Conservation (phyloP, 2,113 vertebrate species). For the Ochotona princeps region DNA sequence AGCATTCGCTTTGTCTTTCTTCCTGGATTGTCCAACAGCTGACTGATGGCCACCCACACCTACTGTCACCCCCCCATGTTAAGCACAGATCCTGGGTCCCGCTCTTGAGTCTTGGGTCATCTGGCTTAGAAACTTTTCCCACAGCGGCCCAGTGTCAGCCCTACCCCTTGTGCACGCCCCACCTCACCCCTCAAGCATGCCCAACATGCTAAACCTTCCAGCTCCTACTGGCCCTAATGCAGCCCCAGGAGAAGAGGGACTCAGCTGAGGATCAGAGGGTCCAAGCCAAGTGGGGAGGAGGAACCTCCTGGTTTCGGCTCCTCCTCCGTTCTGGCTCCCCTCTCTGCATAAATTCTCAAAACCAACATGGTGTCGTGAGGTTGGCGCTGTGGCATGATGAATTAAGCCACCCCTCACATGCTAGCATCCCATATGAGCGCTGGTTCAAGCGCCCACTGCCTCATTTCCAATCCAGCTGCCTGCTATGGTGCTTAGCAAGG, state of each 20-base stretch:
- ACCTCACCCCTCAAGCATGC: too few species aligned
- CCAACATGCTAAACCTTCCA: background rate
- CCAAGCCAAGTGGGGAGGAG: background rate
- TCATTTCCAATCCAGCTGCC: too few species aligned
- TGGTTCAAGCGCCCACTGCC: too few species aligned
- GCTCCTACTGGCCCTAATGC: rapidly evolving
- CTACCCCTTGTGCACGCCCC: background rate
- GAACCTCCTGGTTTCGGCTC: rapidly evolving
- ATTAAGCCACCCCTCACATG: too few species aligned
- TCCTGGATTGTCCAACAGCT: background rate
- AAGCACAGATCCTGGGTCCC: background rate
- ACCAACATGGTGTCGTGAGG: background rate
- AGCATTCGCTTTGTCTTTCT: background rate
- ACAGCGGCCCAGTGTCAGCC: background rate
- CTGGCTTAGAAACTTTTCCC: background rate
- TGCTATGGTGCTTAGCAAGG: too few species aligned
- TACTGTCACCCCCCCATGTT: background rate
- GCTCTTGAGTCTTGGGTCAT: background rate
- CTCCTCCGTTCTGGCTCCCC: background rate
- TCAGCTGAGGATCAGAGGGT: rapidly evolving
- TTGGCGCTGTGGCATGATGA: too few species aligned
- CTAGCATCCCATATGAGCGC: too few species aligned
- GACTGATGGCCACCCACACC: background rate
- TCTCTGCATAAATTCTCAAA: background rate
- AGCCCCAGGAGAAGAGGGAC: background rate